Conservation (phyloP, 2,113 vertebrate genomes). For the Spea multiplicata region DNA sequence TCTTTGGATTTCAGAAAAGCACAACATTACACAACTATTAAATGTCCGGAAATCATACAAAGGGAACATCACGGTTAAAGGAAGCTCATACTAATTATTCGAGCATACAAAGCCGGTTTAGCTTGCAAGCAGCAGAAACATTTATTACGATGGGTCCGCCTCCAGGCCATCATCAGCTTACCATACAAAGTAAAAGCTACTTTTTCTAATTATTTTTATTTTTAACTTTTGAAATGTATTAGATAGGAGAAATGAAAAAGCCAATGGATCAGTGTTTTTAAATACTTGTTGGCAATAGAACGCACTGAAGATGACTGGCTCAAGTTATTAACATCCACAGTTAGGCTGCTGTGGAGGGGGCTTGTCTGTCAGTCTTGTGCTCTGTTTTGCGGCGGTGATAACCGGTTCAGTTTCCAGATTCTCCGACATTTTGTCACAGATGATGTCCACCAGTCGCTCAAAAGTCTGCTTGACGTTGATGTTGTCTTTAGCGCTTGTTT, state of each 20-base stretch:
- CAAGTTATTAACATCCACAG: slow-evolving; percentile 84
- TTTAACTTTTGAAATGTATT: slow-evolving; percentile 3
- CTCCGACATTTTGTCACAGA: slow-evolving; percentile 97
- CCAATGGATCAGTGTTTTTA: slow-evolving; percentile 62
- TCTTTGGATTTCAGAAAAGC: not conserved
- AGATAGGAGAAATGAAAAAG: slow-evolving; percentile 57
- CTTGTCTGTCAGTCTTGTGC: slow-evolving; percentile 83
- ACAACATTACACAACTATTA: not conserved
- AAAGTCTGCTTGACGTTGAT: slow-evolving; percentile 97
- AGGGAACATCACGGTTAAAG: not conserved
- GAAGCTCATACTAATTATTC: slow-evolving; percentile 19
- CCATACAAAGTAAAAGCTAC: slow-evolving; percentile 35
- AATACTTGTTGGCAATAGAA: slow-evolving; percentile 67
- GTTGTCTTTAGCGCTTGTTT: slow-evolving; percentile 97
- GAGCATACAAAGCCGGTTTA: slow-evolving; percentile 35
- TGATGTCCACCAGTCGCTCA: slow-evolving; percentile 91
- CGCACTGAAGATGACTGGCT: slow-evolving; percentile 52
- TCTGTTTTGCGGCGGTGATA: slow-evolving; percentile 79
- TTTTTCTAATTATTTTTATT: not conserved
- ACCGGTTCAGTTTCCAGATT: slow-evolving; percentile 85
- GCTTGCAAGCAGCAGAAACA: slow-evolving; percentile 36
- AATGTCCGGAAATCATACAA: not conserved
- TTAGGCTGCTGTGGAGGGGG: slow-evolving; percentile 83
- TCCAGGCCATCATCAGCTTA: slow-evolving; percentile 35
- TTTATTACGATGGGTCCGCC: slow-evolving; percentile 31